Base-by-base conservation (phyloP, 2,797 vertebrate genomes). In the Pangasius djambal region DNA sequence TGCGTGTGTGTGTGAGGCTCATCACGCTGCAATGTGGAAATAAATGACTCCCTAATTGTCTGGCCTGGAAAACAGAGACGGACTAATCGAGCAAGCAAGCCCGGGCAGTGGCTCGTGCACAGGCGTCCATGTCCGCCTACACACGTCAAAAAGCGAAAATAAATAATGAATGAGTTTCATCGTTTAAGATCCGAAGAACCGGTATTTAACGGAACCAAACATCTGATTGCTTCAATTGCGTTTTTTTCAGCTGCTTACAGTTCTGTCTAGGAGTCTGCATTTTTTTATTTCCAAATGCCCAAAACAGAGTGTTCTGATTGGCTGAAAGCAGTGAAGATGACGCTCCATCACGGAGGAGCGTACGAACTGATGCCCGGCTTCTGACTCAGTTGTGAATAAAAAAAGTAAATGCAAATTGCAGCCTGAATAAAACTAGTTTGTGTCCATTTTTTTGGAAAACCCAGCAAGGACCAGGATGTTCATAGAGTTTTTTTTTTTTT, bases 1-100 rank as follows among this genome's bases (percentile, higher is more conserved):
- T 40, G 37, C 0, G 37, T 84, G 40, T 84, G 83, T 69, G 61
- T 94, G 94, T 8, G 86, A 92, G 92, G 92, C 90, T 94, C 96
- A 96, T 96, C 96, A 92, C 96, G 95, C 95, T 94, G n/a, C 94
- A 96, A 96, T 95, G 95, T 96, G 94, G 96, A 97, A 96, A 97
- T 95, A 97, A 96, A 97, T 96, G 94, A 96, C 96, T 97, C 97
- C 96, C 96, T 97, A 97, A 97, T 97, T 96, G 95, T 96, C 96
- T 97, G 95, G 96, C 95, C 95, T 94, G 96, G 90, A 90, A 90
- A 87, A 88, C 83, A 92, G 89, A 92, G 86, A 88, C 87, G 9
- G 89, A 87, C 90, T 93, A 93, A 93, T 93, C 93, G 91, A 92
- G 92, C 92, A 92, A 90, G 87, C 79, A 90, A 67, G 57, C 84